phyloP scores from a whole-genome alignment of 2,113 vertebrate species.

The Hemicordylus capensis region DNA sequence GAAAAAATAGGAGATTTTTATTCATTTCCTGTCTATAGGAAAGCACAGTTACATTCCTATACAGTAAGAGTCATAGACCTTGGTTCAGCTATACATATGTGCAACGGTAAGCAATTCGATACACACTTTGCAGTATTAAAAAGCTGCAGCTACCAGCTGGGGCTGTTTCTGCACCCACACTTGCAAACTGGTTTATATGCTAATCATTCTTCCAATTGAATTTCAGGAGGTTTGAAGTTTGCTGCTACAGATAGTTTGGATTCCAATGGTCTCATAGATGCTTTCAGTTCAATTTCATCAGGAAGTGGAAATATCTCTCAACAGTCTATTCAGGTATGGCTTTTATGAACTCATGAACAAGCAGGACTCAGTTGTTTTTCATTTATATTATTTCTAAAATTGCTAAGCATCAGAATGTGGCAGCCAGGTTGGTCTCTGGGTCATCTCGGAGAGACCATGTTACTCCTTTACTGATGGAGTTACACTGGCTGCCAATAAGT shows the following conservation, averaged over 20 bases:
- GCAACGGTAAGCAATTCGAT: too few relatives aligned
- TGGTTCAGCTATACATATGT: too few relatives aligned
- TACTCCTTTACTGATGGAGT: too few relatives aligned
- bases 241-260: conserved; percentile 58
- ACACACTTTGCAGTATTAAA: too few relatives aligned
- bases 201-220: not conserved
- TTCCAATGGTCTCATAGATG: conserved; percentile 69
- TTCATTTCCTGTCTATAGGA: not conserved
- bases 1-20: too few relatives aligned
- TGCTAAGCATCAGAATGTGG: too few relatives aligned
- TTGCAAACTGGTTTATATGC: not conserved
- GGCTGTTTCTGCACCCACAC: too few relatives aligned
- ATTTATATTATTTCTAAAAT: too few relatives aligned
- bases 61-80: not conserved
- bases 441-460: too few relatives aligned
- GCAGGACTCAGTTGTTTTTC: not conserved
- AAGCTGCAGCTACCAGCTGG: too few relatives aligned
- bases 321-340: conserved; percentile 72
- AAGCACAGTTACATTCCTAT: not conserved
- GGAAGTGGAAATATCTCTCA: conserved; percentile 62
- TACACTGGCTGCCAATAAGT: too few relatives aligned
- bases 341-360: not conserved
- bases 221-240: conserved; percentile 72
- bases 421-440: too few relatives aligned
- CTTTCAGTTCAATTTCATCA: conserved; percentile 72